Conservation (phyloP, 2,113 vertebrate species). For the Parus major region DNA sequence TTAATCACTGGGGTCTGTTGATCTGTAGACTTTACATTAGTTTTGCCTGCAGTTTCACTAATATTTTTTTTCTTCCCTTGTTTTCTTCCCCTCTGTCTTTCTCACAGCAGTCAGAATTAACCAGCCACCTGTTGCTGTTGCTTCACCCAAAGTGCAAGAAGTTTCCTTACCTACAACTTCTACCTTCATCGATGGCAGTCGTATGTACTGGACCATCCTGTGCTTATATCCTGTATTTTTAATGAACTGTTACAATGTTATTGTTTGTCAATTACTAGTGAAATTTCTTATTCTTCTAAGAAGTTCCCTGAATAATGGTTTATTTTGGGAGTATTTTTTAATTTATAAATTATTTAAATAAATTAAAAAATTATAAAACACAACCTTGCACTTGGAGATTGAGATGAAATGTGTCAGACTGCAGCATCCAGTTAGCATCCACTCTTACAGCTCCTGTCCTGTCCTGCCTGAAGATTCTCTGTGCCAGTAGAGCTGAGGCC, state of each 20-base stretch:
- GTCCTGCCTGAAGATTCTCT: not conserved
- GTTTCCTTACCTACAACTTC: slow-evolving; percentile 69
- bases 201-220: slow-evolving; percentile 66
- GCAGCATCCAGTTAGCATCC: not conserved
- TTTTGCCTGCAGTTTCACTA: not conserved
- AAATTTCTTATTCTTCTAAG: not conserved
- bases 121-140: slow-evolving; percentile 73
- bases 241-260: not conserved
- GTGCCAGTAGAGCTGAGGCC: not conserved
- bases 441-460: not conserved
- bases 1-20: not conserved
- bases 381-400: not conserved
- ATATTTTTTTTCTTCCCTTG: fast-evolving
- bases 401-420: not conserved
- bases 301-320: not conserved
- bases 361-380: not conserved
- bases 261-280: not conserved
- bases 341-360: not conserved
- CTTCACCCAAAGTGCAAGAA: slow-evolving; percentile 75
- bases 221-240: not conserved
- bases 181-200: slow-evolving; percentile 78
- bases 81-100: fast-evolving
- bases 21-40: not conserved
- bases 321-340: not conserved
- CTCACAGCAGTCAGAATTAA: slow-evolving; percentile 71